A percentile compares a stretch with the other conserved stretches of the same genome.
Conservation (phyloP, 2,888 invertebrate genomes). For the Habroteleia sp. region DNA sequence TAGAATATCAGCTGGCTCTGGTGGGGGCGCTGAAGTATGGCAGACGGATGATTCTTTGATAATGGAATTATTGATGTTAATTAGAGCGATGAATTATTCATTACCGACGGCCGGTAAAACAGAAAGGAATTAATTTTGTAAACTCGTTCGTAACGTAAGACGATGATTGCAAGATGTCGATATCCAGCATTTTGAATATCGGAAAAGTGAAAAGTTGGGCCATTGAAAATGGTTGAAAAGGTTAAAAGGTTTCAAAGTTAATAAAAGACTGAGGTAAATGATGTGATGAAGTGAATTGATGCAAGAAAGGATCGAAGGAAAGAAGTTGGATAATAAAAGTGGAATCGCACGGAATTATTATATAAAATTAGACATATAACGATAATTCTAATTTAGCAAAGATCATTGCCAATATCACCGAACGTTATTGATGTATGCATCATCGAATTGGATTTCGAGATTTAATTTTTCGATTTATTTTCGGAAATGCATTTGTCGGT, state of each 20-base stretch:
- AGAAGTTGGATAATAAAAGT: too few species aligned
- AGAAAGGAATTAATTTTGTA: conserved; percentile 20
- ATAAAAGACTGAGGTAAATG: not conserved
- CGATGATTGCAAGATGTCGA: conserved; percentile 2
- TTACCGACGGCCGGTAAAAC: conserved; percentile 27
- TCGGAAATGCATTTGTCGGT: too few species aligned
- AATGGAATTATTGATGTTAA: conserved; percentile 36
- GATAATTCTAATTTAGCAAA: too few species aligned
- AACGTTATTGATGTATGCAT: too few species aligned
- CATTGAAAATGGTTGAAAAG: too few species aligned
- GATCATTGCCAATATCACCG: too few species aligned
- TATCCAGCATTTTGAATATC: not conserved
- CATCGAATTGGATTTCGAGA: too few species aligned
- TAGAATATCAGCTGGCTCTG: conserved; percentile 13
- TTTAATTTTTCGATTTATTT: too few species aligned
- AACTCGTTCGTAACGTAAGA: not conserved
- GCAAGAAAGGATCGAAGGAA: too few species aligned
- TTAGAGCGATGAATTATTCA: conserved; percentile 23
- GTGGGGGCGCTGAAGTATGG: conserved; percentile 10
- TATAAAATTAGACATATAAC: too few species aligned
- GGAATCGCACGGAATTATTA: too few species aligned
- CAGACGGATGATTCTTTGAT: conserved; percentile 17
- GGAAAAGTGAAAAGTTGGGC: not conserved
- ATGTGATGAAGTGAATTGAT: too few species aligned
- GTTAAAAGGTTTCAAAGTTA: not conserved